These are phyloP conservation scores for Rhingia campestris DNA, from an alignment of 2,888 invertebrate species.

Conservation along the genomic window DNA sequence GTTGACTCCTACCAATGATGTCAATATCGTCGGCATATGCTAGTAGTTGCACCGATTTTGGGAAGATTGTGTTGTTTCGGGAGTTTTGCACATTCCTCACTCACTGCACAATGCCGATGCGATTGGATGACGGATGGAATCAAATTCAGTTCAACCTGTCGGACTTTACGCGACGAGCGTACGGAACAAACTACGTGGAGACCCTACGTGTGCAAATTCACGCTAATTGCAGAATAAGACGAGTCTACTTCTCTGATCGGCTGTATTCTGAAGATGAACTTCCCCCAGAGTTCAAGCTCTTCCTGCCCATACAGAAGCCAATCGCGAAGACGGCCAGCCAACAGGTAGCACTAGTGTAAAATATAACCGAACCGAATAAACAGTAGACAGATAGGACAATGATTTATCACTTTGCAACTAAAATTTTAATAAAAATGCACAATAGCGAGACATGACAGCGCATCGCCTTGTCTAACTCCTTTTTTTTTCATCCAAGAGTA, in stretches of 20 bases:
- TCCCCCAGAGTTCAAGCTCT: constrained; percentile 96
- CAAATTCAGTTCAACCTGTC: constrained; percentile 98
- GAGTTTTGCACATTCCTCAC: no score
- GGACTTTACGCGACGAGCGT: constrained; percentile 97
- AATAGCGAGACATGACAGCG: constrained; percentile 26
- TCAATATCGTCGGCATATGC: no score
- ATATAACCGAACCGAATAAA: neutral
- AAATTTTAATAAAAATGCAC: constrained; percentile 69
- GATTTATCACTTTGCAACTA: constrained; percentile 51
- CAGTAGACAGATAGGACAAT: constrained; percentile 29
- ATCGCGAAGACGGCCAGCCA: constrained; percentile 77
- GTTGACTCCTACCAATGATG: no score
- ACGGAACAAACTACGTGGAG: constrained; percentile 96
- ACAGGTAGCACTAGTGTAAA: constrained; percentile 75
- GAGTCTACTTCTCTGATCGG: constrained; percentile 96
- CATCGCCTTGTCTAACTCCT: no score
- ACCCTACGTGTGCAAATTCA: constrained; percentile 96
- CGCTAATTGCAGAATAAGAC: constrained; percentile 96
- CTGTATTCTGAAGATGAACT: constrained; percentile 96
- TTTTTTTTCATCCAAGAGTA: no score
- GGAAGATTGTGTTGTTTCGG: no score
- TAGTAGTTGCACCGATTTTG: no score
- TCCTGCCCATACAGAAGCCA: constrained; percentile 93
- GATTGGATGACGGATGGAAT: constrained; percentile 88
- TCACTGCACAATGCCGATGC: constrained; percentile 99